Percentiles rank a stretch among this genome's conserved stretches.
phyloP scores from a whole-genome alignment of 2,113 vertebrate genomes.

The Piprites chloris region DNA sequence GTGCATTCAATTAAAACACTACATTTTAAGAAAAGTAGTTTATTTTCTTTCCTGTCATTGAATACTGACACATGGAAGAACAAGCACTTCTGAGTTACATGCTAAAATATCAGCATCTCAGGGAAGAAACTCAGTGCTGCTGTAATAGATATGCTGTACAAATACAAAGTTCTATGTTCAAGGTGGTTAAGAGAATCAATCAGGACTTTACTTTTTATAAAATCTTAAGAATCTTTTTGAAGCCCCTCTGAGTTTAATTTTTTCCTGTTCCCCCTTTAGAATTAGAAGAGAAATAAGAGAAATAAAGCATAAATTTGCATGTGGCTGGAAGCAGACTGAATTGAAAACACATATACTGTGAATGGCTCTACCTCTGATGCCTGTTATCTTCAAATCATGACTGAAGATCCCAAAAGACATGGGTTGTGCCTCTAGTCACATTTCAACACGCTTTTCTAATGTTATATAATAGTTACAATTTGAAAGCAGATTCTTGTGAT shows the following conservation, averaged over 20 bases:
- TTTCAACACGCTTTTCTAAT: background rate
- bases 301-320: background rate
- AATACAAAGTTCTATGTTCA: background rate
- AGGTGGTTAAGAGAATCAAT: background rate
- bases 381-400: background rate
- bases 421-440: background rate
- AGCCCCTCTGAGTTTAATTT: background rate
- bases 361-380: background rate
- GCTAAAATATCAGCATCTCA: background rate
- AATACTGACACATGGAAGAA: background rate
- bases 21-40: conserved; percentile 5
- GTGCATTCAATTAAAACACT: conserved; percentile 2
- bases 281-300: background rate
- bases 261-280: background rate
- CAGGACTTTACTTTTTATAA: background rate
- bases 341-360: background rate
- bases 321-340: background rate
- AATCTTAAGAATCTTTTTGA: background rate
- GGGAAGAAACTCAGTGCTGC: background rate
- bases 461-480: background rate
- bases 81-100: background rate
- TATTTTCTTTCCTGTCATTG: background rate
- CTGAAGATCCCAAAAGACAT: background rate
- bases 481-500: background rate
- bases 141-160: background rate